Base-by-base conservation (phyloP, 2,113 vertebrate species). In the Oncorhynchus keta region DNA sequence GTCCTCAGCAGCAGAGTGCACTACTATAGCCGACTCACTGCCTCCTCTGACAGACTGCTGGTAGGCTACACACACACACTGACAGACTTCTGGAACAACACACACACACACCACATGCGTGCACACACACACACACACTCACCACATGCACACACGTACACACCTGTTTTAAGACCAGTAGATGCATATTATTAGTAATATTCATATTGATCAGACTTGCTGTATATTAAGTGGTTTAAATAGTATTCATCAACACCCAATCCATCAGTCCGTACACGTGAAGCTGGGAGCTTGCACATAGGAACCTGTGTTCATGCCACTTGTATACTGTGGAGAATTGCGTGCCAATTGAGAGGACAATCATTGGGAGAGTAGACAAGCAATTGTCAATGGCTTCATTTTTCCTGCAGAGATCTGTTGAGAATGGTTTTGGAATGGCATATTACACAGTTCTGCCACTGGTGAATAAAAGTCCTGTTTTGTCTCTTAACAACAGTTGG, bases 1-100 rank as follows among this genome's bases (percentile, higher is more conserved):
- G 95, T 95, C 68, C 94, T 99, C 89, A 97, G 94, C 90, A 99
- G 97, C 84, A 88, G 97, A 86, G 94, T 99, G 76, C 96, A 98
- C 78, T 99, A 99, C 92, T 99, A 99, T 16, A 87, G 94, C 79
- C 93, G 94, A 4, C 94, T 99, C 68, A 91, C 94, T 0, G 91
- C 90, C 49, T 94, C 96, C n/a, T 90, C 97, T 49, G 95, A 98
- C 89, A 91, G 92, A 76, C 91, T 95, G 11, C 79, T 99, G 94
- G 97, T 99, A 91, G 8, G 28, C 5, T 18, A 69, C 26, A 16
- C 51, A 9, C 39, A 45, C 39, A 45, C 39, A 45, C 97, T 51
- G 95, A 97, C 89, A 91, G 92, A 77, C 91, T 95, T 7, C 79
- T 99, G 94, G 97, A 99, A 91, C 5, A 28, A 45, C 39, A 24